Base-by-base conservation (phyloP, 2,113 vertebrate genomes). In the Menura novaehollandiae region DNA sequence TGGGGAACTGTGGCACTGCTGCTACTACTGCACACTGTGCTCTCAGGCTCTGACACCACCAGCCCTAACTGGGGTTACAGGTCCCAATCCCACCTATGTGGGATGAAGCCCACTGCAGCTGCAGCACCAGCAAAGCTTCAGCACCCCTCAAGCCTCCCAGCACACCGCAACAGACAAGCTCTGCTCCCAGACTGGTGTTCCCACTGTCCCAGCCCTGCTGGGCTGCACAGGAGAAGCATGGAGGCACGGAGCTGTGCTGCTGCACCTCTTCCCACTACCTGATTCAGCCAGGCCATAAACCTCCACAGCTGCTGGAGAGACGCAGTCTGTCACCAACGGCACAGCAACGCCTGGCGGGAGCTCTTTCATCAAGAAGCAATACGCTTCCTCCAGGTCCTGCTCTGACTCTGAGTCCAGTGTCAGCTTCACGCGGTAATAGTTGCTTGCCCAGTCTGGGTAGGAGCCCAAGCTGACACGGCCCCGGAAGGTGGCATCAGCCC, bases 401-500 rank as follows among this genome's bases (percentile, higher is more conserved):
- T 98, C 96, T 1, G 98, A 98, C 64, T 99, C 97, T 0, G 99
- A 98, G 91, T 99, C 99, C 97, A 99, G 95, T 3, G 98, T 98
- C 96, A 99, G 97, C 93, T 98, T 98, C 81, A 99, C 99, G 3
- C 98, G 97, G 88, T 99, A 98, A 86, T 99, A 99, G 96, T 99
- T 99, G 85, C 97, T 99, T 75, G 97, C 82, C 99, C 99, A 99
- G 96, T 99, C 99, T 0, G 99, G 99, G 95, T 99, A 99, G 33
- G 99, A 99, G 8, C 99, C 99, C 13, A 99, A 80, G 53, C 97
- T 96, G 37, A 99, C 98, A 0, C 81, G 97, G 11, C 75, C 97
- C 6, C 97, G 98, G 98, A 99, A 99, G 33, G 66, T 10, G 4
- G 96, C 86, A 43, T 99, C 94, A 35, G 98, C 97, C 72, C 94